phyloP scores from a whole-genome alignment of 2,797 vertebrate species.

The Tadarida brasiliensis region DNA sequence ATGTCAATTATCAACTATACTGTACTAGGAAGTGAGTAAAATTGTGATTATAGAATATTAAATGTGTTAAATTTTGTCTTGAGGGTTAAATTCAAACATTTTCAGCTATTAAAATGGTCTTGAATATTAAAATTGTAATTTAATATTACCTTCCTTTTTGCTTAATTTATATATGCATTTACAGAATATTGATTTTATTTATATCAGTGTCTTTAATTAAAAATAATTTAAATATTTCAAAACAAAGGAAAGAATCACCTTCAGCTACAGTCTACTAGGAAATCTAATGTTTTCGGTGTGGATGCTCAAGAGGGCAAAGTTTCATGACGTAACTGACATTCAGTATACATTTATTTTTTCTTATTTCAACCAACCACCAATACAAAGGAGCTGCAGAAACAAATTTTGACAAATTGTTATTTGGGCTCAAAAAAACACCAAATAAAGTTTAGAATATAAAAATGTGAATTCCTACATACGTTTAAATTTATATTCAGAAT shows the following conservation, averaged over 20 bases:
- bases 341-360: not conserved
- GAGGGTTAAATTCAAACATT: not conserved
- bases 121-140: not conserved
- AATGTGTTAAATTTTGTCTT: not conserved
- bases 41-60: not conserved
- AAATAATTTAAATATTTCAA: conserved; percentile 6
- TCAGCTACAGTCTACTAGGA: not conserved
- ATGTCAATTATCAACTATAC: not conserved
- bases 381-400: not conserved
- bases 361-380: not conserved
- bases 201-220: not conserved
- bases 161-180: not conserved
- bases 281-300: not conserved
- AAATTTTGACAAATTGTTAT: not conserved
- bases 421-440: not conserved
- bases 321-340: not conserved
- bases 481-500: not conserved
- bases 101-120: not conserved
- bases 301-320: not conserved
- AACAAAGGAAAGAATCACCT: not conserved
- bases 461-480: not conserved
- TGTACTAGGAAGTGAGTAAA: not conserved
- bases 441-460: not conserved
- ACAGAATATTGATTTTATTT: not conserved
- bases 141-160: not conserved